Conservation (phyloP, 1,140 invertebrate genomes). For the Drosophila grimshawi region DNA sequence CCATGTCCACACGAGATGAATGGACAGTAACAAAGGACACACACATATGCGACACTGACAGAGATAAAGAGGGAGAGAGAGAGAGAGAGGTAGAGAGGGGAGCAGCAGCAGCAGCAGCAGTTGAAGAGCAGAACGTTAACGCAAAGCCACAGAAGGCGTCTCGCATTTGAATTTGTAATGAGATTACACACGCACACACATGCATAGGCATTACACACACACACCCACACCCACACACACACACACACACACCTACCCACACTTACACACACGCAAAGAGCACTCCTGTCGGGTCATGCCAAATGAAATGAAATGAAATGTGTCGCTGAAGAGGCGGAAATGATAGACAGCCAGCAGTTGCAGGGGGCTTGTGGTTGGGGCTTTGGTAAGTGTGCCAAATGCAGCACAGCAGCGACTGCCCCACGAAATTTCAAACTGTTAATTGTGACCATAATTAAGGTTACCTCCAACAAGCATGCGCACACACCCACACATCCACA, state of each 20-base stretch:
- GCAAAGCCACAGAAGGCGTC: constrained; percentile 45
- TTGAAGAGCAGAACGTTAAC: constrained; percentile 27
- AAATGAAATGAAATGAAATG: constrained; percentile 78
- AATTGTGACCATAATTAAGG: constrained; percentile 82
- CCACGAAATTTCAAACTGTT: constrained; percentile 63
- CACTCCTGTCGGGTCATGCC: constrained; percentile 46
- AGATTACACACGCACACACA: constrained; percentile 63
- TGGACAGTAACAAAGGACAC: not conserved
- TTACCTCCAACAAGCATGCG: constrained; percentile 53
- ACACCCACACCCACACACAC: constrained; percentile 25
- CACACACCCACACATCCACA: not conserved
- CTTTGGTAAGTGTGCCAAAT: constrained; percentile 32
- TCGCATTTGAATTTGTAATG: constrained; percentile 79
- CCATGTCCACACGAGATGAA: constrained; percentile 58
- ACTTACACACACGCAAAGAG: constrained; percentile 20
- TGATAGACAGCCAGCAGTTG: not conserved
- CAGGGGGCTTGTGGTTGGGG: not conserved
- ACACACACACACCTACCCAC: constrained; percentile 26
- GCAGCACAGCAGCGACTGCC: constrained; percentile 7
- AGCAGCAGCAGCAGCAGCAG: constrained; percentile 3
- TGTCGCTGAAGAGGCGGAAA: constrained; percentile 22
- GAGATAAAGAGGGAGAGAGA: no score
- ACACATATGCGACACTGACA: no score
- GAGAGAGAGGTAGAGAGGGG: not conserved
- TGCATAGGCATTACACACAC: constrained; percentile 5